Percentiles rank a stretch among this genome's conserved stretches.
phyloP scores from a whole-genome alignment of 2,113 vertebrate species.

The Myiozetetes cayanensis region DNA sequence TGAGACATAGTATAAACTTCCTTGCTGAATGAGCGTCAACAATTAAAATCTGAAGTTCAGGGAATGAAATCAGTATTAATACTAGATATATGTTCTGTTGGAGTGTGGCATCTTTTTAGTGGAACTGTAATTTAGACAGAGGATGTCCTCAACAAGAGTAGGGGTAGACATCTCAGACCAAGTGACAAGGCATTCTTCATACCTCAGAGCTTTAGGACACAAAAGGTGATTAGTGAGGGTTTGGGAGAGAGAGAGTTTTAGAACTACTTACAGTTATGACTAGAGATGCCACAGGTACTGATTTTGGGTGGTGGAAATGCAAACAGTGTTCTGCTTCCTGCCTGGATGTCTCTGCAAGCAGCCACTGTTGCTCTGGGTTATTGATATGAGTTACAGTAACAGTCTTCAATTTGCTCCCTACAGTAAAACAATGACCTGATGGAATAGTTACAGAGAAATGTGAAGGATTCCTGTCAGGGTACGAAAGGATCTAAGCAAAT shows the following conservation, averaged over 20 bases:
- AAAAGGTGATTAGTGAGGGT: background rate
- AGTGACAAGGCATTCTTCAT: background rate
- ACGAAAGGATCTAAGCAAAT: background rate
- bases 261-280: background rate
- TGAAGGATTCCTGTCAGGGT: background rate
- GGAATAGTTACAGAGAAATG: background rate
- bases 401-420: background rate
- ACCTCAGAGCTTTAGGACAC: background rate
- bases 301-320: background rate
- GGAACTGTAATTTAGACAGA: background rate
- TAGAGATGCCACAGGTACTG: background rate
- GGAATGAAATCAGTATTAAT: background rate
- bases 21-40: background rate
- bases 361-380: background rate
- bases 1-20: background rate
- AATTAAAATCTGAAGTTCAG: background rate
- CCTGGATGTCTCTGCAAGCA: background rate
- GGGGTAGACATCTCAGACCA: background rate
- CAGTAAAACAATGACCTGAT: background rate
- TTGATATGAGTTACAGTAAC: background rate
- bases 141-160: background rate
- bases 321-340: background rate
- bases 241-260: background rate
- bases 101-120: background rate
- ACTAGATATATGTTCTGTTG: background rate